Evolutionary conservation across 2,888 invertebrate species (phyloP), one percentile per base, ranked within the genome.

Genomic region (Hydropsyche betteni): DNA sequence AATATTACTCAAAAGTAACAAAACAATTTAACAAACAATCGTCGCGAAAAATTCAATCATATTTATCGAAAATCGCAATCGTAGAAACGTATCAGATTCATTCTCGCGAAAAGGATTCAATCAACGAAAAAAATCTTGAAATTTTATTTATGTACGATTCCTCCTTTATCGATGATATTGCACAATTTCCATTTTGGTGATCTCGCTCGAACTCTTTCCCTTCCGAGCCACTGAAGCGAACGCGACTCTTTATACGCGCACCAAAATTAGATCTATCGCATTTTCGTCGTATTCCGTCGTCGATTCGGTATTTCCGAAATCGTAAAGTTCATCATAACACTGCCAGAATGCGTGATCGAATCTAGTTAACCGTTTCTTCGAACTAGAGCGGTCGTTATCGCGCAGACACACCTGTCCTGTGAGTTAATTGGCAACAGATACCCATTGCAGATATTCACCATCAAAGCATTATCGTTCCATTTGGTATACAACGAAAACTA

Each of bases 351-450:
- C 69, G 69, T 69, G 69, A 69, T 36, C 3, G 16, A 14, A 69
- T 69, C 69, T 69, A 69, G 36, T 69, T 69, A 69, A 16, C 38
- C n/a, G 69, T 44, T 69, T 50, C 50, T 69, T 51, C 69, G 24
- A 16, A 10, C 14, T 12, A 24, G 53, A 10, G 5, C 24, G 50
- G 69, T 70, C 55, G 70, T 53, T 70, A 70, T 70, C 70, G 12
- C 34, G 6, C 33, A 10, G 5, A 24, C 70, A 53, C 70, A 70
- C 70, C 70, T 70, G 70, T 70, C 70, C 34, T 12, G 50, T 14
- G 14, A n/a, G 53, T 34, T 70, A 70, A 70, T 53, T 50, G 55
- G 55, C 34, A 50, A 36, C 38, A 4, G 55, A 52, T 53, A 16
- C 34, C 53, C 12, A 12, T 14, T 53, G 70, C 33, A 70, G 70